A percentile compares a stretch with the other conserved stretches of the same genome.
phyloP scores from a whole-genome alignment of 2,888 invertebrate genomes.

The Phaonia tiefii region DNA sequence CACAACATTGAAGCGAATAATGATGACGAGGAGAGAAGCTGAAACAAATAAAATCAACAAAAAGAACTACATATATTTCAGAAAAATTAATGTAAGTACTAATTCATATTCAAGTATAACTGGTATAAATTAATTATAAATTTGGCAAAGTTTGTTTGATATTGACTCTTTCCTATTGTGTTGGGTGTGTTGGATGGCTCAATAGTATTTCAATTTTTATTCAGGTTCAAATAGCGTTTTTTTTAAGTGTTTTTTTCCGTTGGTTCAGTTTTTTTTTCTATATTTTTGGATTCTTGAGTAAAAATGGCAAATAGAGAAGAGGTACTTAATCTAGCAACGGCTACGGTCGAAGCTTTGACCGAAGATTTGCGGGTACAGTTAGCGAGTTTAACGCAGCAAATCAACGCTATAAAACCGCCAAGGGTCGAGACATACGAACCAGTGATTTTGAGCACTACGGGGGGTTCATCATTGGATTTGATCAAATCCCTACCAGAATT shows the following conservation, averaged over 20 bases:
- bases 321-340: conserved; percentile 6
- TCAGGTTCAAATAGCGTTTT: neutral
- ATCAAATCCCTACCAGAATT: conserved; percentile 39
- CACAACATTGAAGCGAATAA: too few relatives aligned
- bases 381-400: neutral
- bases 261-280: neutral
- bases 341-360: conserved; percentile 15
- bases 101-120: neutral
- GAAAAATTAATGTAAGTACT: neutral
- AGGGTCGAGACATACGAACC: conserved; percentile 1
- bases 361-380: neutral
- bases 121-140: too few relatives aligned
- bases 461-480: conserved; percentile 18
- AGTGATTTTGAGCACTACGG: neutral
- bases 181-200: too few relatives aligned
- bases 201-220: neutral
- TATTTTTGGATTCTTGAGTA: neutral
- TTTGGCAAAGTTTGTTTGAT: too few relatives aligned
- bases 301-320: neutral
- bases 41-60: too few relatives aligned
- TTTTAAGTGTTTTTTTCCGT: neutral
- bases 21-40: too few relatives aligned
- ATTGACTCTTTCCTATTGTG: too few relatives aligned
- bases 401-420: neutral
- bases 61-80: too few relatives aligned